These are phyloP conservation scores for Sclerodermus sp. DNA, from an alignment of 2,888 invertebrate genomes.

Conservation along the genomic window DNA sequence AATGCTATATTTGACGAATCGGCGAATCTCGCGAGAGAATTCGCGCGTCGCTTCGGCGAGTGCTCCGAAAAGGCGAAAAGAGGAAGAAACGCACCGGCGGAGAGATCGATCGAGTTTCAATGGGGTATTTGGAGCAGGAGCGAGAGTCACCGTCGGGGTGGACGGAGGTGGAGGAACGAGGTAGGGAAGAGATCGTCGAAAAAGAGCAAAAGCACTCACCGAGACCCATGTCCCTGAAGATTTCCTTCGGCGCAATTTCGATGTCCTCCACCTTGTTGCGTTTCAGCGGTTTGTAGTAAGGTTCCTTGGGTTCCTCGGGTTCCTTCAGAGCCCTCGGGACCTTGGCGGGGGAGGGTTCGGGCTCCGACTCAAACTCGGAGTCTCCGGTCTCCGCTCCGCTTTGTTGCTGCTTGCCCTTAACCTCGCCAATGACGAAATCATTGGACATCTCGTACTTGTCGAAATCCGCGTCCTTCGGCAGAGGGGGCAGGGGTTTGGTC, in stretches of 20 bases:
- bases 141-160: too few species aligned
- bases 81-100: too few species aligned
- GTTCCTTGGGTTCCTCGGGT: neutral
- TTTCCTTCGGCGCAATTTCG: slow-evolving; percentile 63
- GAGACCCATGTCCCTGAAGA: slow-evolving; percentile 73
- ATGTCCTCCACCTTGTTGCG: slow-evolving; percentile 35
- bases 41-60: too few species aligned
- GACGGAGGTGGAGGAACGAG: too few species aligned
- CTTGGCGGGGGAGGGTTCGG: slow-evolving; percentile 44
- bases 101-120: too few species aligned
- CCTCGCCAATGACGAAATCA: slow-evolving; percentile 30
- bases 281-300: slow-evolving; percentile 11
- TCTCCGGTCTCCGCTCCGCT: slow-evolving; percentile 37
- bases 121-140: too few species aligned
- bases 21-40: too few species aligned
- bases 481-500: slow-evolving; percentile 48
- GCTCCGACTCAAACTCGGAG: slow-evolving; percentile 54
- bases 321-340: slow-evolving; percentile 12
- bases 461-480: slow-evolving; percentile 35
- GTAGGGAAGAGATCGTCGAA: neutral
- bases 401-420: slow-evolving; percentile 10
- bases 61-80: too few species aligned
- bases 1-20: too few species aligned
- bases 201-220: slow-evolving; percentile 61
- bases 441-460: slow-evolving; percentile 31